phyloP scores from a whole-genome alignment of 2,113 vertebrate genomes.

The Acanthisitta chloris region DNA sequence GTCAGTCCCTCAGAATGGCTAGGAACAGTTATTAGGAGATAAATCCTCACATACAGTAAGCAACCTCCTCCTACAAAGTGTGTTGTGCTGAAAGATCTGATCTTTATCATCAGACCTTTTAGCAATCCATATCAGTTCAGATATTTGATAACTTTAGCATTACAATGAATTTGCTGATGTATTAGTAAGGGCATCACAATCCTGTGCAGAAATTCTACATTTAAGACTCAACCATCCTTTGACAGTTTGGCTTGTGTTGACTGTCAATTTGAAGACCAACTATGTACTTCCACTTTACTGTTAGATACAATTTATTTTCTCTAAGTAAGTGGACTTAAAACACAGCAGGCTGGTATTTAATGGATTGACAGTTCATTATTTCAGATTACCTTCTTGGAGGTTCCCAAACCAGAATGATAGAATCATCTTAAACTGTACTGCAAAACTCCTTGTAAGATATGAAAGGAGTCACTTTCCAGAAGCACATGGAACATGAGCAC shows the following conservation, averaged over 20 bases:
- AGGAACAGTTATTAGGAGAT: background rate
- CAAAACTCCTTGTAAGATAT: background rate
- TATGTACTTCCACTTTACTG: background rate
- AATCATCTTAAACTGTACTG: background rate
- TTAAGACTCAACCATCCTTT: background rate
- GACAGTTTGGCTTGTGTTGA: background rate
- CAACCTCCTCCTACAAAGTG: background rate
- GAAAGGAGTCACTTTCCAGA: rapidly evolving
- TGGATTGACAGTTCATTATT: background rate
- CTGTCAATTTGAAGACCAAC: background rate
- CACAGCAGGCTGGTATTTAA: background rate
- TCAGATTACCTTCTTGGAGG: background rate
- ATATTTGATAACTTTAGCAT: background rate
- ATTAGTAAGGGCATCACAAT: background rate
- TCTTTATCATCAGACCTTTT: background rate
- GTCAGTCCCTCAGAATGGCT: background rate
- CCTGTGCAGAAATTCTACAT: background rate
- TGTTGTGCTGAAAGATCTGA: background rate
- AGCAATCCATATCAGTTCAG: rapidly evolving
- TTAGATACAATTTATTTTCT: background rate
- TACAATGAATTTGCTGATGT: background rate
- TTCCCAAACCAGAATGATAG: background rate
- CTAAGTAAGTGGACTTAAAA: background rate
- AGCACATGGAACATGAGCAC: background rate
- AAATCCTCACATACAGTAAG: background rate